phyloP scores from a whole-genome alignment of 2,113 vertebrate species.

The Ictalurus punctatus region DNA sequence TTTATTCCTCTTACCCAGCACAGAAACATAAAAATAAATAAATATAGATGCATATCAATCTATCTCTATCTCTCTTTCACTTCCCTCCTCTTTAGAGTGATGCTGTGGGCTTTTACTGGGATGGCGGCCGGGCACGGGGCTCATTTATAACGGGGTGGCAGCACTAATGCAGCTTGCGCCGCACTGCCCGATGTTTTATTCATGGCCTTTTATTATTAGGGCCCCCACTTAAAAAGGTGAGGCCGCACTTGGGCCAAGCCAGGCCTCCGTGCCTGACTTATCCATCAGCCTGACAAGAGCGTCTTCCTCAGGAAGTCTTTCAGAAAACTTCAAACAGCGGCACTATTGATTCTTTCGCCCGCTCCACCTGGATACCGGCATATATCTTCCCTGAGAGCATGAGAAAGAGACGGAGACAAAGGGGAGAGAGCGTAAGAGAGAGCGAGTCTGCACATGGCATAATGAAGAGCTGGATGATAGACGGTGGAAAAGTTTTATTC shows the following conservation, averaged over 20 bases:
- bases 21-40: slow-evolving; percentile 73
- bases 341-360: slow-evolving; percentile 76
- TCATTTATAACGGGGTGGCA: slow-evolving; percentile 80
- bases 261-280: slow-evolving; percentile 65
- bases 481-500: slow-evolving; percentile 46
- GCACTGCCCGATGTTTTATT: slow-evolving; percentile 80
- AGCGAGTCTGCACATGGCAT: slow-evolving; percentile 42
- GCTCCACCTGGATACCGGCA: slow-evolving; percentile 74
- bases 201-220: slow-evolving; percentile 84
- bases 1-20: slow-evolving; percentile 65
- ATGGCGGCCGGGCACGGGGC: slow-evolving; percentile 75
- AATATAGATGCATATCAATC: slow-evolving; percentile 76
- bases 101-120: slow-evolving; percentile 81
- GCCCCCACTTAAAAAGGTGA: slow-evolving; percentile 83
- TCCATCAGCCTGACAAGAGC: slow-evolving; percentile 82
- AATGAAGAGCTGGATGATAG: slow-evolving; percentile 46
- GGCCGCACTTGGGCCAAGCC: slow-evolving; percentile 63
- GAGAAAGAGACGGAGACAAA: slow-evolving; percentile 62
- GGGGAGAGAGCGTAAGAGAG: slow-evolving; percentile 57
- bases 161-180: slow-evolving; percentile 75
- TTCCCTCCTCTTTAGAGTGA: slow-evolving; percentile 74
- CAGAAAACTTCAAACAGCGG: slow-evolving; percentile 82
- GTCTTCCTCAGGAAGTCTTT: slow-evolving; percentile 82
- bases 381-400: slow-evolving; percentile 68
- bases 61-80: slow-evolving; percentile 66